These are phyloP conservation scores for Triplophysa tibetana DNA, from an alignment of 2,113 vertebrate genomes.

Conservation along the genomic window DNA sequence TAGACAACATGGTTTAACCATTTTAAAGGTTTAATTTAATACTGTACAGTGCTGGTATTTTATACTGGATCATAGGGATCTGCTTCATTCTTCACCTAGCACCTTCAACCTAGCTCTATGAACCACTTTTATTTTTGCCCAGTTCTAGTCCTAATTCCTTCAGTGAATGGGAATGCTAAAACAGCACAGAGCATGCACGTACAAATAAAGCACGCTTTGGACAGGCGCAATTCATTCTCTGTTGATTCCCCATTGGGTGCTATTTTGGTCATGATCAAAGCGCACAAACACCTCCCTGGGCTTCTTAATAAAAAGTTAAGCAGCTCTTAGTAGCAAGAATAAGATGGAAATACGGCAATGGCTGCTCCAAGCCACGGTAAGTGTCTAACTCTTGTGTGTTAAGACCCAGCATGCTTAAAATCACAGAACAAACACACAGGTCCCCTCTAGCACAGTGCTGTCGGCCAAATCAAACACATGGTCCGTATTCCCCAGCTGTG, in stretches of 20 bases:
- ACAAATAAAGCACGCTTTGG: too few species aligned
- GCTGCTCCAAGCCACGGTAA: neutral
- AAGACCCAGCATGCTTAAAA: constrained; percentile 8
- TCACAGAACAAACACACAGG: constrained; percentile 3
- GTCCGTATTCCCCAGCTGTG: constrained; percentile 7
- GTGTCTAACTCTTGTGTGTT: neutral
- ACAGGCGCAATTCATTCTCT: too few species aligned
- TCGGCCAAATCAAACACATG: constrained; percentile 14
- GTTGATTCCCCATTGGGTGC: neutral
- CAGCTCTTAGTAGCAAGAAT: neutral
- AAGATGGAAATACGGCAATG: neutral
- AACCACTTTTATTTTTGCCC: too few species aligned
- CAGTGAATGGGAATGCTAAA: too few species aligned
- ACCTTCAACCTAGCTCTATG: too few species aligned
- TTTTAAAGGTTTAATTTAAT: too few species aligned
- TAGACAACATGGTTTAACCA: too few species aligned
- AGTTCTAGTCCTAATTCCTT: too few species aligned
- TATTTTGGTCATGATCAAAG: constrained; percentile 1
- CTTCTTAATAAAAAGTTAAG: neutral
- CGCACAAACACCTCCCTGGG: neutral
- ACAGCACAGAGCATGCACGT: too few species aligned
- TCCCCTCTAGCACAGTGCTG: neutral
- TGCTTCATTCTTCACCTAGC: too few species aligned
- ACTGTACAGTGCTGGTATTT: too few species aligned
- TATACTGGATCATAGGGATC: too few species aligned